Evolutionary conservation across 1,140 invertebrate genomes (phyloP), one percentile per base, ranked within the genome.

Genomic region (Nomia melanderi): DNA sequence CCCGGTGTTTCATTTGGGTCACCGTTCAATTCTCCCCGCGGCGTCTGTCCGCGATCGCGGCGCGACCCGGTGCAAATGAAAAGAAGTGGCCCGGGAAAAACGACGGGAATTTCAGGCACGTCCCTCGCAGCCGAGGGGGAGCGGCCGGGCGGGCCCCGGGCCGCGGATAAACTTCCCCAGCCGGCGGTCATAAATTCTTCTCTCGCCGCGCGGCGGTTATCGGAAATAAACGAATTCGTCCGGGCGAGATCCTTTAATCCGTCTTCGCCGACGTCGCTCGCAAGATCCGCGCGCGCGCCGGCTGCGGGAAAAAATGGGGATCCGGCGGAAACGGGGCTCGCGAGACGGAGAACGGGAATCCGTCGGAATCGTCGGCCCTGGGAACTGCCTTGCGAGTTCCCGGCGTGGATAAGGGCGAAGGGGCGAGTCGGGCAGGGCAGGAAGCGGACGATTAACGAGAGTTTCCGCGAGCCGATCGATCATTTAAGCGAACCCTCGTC

Each of bases 401-500:
- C 67, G 64, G 59, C 54, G 54, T 17, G 12, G 12, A 44, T 12
- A 4, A 14, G 29, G 60, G 57, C 69, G 75, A 63, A 72, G 63
- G 33, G 31, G 59, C 59, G 59, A 77, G 75, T 44, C 54, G 60
- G 33, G 33, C 65, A 66, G 69, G 75, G 67, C 79, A 17, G 83
- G 86, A 87, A 86, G 76, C 73, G 79, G 63, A 86, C 85, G 85
- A 86, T 86, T 88, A 87, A 87, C 80, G 79, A 85, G 86, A 86
- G 80, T 87, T 86, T 81, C 78, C 78, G 78, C 75, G 67, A 64
- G 65, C 63, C 79, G 76, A 87, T 83, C 85, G 86, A 87, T 86
- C 82, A 85, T 81, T 83, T 81, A 81, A 77, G 57, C 62, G 41
- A 64, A 25, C 31, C n/a, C 9, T 44, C 50, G 57, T 56, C 60